Evolutionary conservation across 1,140 invertebrate species (phyloP).

Genomic region (Asbolus verrucosus): DNA sequence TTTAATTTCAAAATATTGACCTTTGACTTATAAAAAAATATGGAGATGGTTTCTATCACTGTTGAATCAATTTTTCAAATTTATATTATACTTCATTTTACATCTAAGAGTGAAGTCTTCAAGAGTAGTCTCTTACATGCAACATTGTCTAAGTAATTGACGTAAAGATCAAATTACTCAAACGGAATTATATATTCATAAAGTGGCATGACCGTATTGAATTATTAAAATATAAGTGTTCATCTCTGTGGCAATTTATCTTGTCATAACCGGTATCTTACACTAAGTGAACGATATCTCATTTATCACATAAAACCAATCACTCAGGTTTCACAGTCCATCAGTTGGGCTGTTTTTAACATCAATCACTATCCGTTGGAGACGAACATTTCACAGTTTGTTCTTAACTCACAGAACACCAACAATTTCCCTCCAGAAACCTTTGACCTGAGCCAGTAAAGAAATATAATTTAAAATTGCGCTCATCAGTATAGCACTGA

Average conservation of each 20-base stretch:
- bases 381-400: conserved; percentile 35
- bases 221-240: conserved; percentile 55
- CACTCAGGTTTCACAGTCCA: conserved; percentile 59
- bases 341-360: conserved; percentile 57
- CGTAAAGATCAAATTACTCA: conserved; percentile 4
- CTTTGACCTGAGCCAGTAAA: conserved; percentile 19
- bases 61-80: too few relatives aligned
- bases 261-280: conserved; percentile 60
- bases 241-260: conserved; percentile 57
- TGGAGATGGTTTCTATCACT: too few relatives aligned
- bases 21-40: too few relatives aligned
- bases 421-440: conserved; percentile 40
- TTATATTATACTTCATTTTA: too few relatives aligned
- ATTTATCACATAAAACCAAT: conserved; percentile 62
- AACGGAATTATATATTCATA: conserved; percentile 28
- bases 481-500: conserved; percentile 47
- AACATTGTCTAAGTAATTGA: conserved; percentile 16
- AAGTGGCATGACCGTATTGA: conserved; percentile 37
- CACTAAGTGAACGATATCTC: conserved; percentile 57
- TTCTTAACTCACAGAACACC: conserved; percentile 30
- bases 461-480: conserved; percentile 41
- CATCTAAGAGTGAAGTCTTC: too few relatives aligned
- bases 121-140: background rate
- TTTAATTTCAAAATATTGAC: too few relatives aligned
- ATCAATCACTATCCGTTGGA: conserved; percentile 58